Evolutionary conservation across 1,140 invertebrate species (phyloP), one percentile per base, ranked within the genome.

Genomic region (Fopius arisanus): DNA sequence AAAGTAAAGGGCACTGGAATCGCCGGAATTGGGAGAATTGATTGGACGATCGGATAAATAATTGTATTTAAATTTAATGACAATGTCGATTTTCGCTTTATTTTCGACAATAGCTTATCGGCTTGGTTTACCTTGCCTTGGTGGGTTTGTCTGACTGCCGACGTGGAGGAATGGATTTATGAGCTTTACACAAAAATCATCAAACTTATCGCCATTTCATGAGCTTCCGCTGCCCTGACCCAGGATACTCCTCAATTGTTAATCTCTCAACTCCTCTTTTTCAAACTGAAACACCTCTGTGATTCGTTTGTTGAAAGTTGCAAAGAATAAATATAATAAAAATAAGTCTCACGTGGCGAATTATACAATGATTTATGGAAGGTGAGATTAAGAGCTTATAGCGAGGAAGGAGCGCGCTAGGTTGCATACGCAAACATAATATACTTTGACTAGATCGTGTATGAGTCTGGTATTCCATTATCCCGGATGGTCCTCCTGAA

Each of bases 381-480:
- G n/a, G n/a, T n/a, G n/a, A n/a, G n/a, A n/a, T n/a, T n/a, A n/a
- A n/a, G n/a, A n/a, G n/a, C n/a, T n/a, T n/a, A n/a, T n/a, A n/a
- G n/a, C n/a, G n/a, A n/a, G n/a, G n/a, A 26, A 23, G 16, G n/a
- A 9, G 54, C 31, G 54, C 69, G 69, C 69, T 63, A 37, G 54
- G 54, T 72, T 59, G 51, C 70, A 72, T 72, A 72, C 51, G 70
- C 31, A 72, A 72, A 71, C 69, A 62, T n/a, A n/a, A n/a, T n/a
- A n/a, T 31, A 62, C 69, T 71, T 71, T 71, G 33, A 23, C 41
- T 28, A 33, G 37, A 40, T 29, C 9, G 9, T 28, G 2, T 3
- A 12, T 10, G 2, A 5, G 7, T 37, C 33, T 37, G 1, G 43
- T 48, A n/a, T n/a, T 48, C 43, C 43, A 48, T 48, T 48, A 48